Evolutionary conservation across 2,888 invertebrate species (phyloP).

Genomic region (Drosophila nr. perissopoda): DNA sequence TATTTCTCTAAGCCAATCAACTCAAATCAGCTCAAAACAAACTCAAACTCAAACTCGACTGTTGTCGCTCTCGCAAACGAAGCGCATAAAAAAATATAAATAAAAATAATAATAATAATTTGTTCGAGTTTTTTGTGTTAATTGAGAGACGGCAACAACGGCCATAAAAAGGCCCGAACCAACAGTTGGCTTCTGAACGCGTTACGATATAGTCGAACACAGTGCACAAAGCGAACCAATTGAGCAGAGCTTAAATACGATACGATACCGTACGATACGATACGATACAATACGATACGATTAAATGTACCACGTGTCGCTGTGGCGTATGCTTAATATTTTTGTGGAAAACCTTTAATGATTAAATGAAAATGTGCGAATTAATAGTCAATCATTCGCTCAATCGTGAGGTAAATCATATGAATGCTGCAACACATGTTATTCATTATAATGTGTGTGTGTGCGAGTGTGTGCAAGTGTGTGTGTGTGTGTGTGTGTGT

Average conservation of each 20-base stretch:
- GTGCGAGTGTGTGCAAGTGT: conserved; percentile 3
- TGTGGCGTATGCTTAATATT: conserved; percentile 33
- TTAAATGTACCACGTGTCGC: conserved; percentile 57
- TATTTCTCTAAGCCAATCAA: conserved; percentile 17
- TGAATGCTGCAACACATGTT: conserved; percentile 16
- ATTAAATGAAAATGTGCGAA: conserved; percentile 76
- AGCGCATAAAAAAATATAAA: not conserved
- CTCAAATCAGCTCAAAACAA: conserved; percentile 37
- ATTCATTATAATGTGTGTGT: conserved; percentile 20
- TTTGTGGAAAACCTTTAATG: not conserved
- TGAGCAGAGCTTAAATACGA: not conserved
- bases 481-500: conserved; percentile 4
- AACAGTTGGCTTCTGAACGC: conserved; percentile 52
- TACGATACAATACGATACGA: conserved; percentile 8
- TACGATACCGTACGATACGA: not conserved
- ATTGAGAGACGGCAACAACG: conserved; percentile 34
- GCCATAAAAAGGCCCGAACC: conserved; percentile 65
- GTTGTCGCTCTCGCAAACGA: conserved; percentile 5
- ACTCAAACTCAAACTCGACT: conserved; percentile 34
- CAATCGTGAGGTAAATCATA: conserved; percentile 75
- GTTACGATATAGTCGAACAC: conserved; percentile 46
- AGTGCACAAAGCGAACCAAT: not conserved
- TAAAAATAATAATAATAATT: conserved; percentile 21
- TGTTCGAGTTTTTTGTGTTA: conserved; percentile 46
- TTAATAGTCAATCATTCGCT: conserved; percentile 78